Evolutionary conservation across 2,888 invertebrate genomes (phyloP).

Genomic region (Bibio marci): DNA sequence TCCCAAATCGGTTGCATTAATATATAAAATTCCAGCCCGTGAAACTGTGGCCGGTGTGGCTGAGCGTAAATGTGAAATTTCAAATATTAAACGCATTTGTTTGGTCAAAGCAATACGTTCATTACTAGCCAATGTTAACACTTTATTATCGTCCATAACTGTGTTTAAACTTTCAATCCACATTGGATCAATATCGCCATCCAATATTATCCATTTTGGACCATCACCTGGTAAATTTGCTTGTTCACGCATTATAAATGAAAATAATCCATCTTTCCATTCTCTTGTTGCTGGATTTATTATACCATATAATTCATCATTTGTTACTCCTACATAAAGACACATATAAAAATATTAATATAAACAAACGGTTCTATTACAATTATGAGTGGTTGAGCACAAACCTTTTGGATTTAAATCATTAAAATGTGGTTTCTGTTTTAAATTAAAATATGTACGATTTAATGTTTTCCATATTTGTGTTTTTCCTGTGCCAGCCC

Average conservation of each 20-base stretch:
- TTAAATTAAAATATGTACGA: slow-evolving; percentile 46
- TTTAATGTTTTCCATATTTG: slow-evolving; percentile 85
- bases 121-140: slow-evolving; percentile 84
- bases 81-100: slow-evolving; percentile 80
- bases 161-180: slow-evolving; percentile 97
- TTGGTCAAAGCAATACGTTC: slow-evolving; percentile 83
- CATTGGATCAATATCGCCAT: slow-evolving; percentile 64
- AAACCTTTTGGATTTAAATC: slow-evolving; percentile 78
- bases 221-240: slow-evolving; percentile 71
- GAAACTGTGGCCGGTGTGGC: slow-evolving; percentile 95
- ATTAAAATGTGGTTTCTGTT: slow-evolving; percentile 64
- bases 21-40: slow-evolving; percentile 84
- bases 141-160: slow-evolving; percentile 95
- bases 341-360: not conserved
- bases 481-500: slow-evolving; percentile 83
- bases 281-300: slow-evolving; percentile 87
- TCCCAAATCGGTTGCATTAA: slow-evolving; percentile 85
- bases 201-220: slow-evolving; percentile 88
- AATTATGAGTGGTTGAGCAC: not conserved
- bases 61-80: slow-evolving; percentile 77
- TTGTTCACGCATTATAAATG: slow-evolving; percentile 85
- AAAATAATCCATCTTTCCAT: slow-evolving; percentile 83
- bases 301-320: slow-evolving; percentile 86
- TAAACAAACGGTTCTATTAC: not conserved
- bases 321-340: slow-evolving; percentile 49